Evolutionary conservation across 30 jellyfish, hydroid and myxozoan species (phyloP).

Genomic region (Hydractinia symbiolongicarpus): DNA sequence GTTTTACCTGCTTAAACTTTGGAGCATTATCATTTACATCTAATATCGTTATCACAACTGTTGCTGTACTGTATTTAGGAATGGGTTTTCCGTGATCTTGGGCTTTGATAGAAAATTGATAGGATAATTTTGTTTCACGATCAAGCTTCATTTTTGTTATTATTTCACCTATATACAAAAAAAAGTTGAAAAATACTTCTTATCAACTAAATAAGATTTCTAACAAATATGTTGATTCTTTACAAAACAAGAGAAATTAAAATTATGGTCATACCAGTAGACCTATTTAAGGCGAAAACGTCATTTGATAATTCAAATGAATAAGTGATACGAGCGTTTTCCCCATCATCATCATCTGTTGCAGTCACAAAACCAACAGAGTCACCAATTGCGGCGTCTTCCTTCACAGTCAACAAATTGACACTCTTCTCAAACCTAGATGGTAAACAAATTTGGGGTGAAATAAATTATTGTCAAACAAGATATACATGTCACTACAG

Average conservation of each 20-base stretch:
- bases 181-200: too few species aligned
- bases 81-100: constrained; percentile 36
- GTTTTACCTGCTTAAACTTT: constrained; percentile 8
- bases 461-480: too few species aligned
- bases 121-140: constrained; percentile 31
- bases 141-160: constrained; percentile 22
- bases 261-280: constrained; percentile 17
- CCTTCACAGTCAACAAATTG: neutral
- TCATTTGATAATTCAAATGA: constrained; percentile 25
- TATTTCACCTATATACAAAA: constrained; percentile 12
- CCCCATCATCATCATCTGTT: constrained; percentile 44
- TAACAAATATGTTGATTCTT: too few species aligned
- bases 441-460: neutral
- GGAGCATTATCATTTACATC: constrained; percentile 42
- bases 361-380: constrained; percentile 28
- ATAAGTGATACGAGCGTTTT: constrained; percentile 33
- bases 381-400: constrained; percentile 27
- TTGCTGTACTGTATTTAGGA: constrained; percentile 8
- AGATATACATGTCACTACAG: too few species aligned
- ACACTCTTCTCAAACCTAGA: constrained; percentile 25
- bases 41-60: constrained; percentile 14
- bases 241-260: too few species aligned
- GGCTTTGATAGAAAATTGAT: constrained; percentile 21
- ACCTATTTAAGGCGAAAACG: neutral
- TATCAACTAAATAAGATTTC: too few species aligned